Percentiles rank a stretch among this genome's conserved stretches.
Conservation (phyloP, 2,113 vertebrate species). For the Tupaia tana region DNA sequence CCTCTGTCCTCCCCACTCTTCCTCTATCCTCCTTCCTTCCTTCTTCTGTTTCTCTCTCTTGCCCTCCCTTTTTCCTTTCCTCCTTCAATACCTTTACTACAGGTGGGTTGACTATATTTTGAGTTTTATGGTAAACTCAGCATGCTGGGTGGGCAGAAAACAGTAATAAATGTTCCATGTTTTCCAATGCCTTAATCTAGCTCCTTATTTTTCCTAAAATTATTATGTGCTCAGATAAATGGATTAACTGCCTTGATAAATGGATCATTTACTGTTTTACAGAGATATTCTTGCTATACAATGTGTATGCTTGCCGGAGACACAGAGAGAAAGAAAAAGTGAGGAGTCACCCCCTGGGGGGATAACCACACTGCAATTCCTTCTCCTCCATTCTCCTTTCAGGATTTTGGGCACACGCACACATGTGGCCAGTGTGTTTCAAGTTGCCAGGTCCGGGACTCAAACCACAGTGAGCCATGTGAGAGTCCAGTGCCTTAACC, state of each 20-base stretch:
- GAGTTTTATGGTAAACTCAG: not conserved
- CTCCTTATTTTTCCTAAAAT: not conserved
- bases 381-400: no score
- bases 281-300: no score
- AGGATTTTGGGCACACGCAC: no score
- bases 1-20: not conserved
- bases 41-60: not conserved
- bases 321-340: no score
- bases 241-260: not conserved
- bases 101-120: not conserved
- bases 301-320: no score
- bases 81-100: not conserved
- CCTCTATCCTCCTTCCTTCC: not conserved
- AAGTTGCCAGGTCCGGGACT: no score
- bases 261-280: no score
- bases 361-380: no score
- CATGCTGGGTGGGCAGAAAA: not conserved
- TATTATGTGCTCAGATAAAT: not conserved
- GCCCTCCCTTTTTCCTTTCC: not conserved
- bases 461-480: no score
- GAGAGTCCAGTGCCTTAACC: no score
- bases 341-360: no score
- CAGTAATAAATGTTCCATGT: not conserved
- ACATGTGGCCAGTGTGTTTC: no score
- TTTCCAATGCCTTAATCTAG: not conserved